These are phyloP conservation scores for Pungitius pungitius DNA, from an alignment of 2,113 vertebrate species.

Conservation along the genomic window DNA sequence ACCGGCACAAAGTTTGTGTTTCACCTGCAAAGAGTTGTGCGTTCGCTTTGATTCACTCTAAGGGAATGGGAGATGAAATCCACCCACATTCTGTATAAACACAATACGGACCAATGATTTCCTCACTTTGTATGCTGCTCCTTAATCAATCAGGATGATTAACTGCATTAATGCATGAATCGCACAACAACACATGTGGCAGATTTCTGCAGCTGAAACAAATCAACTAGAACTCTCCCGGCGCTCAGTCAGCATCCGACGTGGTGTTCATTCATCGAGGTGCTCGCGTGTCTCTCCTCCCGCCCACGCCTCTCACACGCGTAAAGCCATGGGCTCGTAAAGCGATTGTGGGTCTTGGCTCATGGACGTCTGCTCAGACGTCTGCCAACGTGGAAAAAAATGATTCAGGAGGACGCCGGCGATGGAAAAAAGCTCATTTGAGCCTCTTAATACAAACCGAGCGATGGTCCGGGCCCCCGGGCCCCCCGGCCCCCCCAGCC, in stretches of 20 bases:
- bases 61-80: too few species aligned
- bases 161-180: conserved; percentile 28
- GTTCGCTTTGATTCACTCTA: neutral
- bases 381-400: neutral
- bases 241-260: neutral
- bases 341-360: neutral
- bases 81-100: too few species aligned
- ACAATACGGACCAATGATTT: neutral
- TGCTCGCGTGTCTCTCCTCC: neutral
- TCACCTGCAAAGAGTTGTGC: neutral
- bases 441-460: too few species aligned
- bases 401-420: too few species aligned
- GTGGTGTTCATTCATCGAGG: too few species aligned
- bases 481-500: too few species aligned
- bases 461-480: too few species aligned
- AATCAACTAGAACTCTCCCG: neutral
- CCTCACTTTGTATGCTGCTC: neutral
- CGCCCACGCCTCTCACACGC: neutral
- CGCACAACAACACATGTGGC: conserved; percentile 17
- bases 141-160: conserved; percentile 16
- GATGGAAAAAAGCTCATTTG: neutral
- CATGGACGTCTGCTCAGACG: neutral
- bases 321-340: neutral
- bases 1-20: neutral
- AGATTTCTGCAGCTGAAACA: conserved; percentile 31